A percentile compares a stretch with the other conserved stretches of the same genome.
These are phyloP conservation scores for Apamea epomidion DNA, from an alignment of 2,888 invertebrate genomes.

Conservation along the genomic window DNA sequence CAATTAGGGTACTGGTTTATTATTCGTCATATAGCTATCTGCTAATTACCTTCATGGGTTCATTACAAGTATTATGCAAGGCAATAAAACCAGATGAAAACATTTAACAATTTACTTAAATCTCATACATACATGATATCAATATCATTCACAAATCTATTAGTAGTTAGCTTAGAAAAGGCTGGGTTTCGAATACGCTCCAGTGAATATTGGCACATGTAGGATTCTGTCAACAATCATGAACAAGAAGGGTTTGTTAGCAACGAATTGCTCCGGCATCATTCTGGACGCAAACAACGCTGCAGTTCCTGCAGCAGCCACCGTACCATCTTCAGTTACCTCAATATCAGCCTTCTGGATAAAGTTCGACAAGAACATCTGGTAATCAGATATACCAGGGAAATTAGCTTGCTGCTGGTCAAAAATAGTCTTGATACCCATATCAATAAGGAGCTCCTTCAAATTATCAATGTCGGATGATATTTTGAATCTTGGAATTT, in stretches of 20 bases:
- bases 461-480: slow-evolving; percentile 84
- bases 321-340: slow-evolving; percentile 83
- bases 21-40: neutral
- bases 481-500: slow-evolving; percentile 91
- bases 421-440: slow-evolving; percentile 82
- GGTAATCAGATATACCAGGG: slow-evolving; percentile 74
- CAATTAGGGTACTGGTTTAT: neutral
- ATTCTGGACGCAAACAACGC: slow-evolving; percentile 71
- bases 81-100: slow-evolving; percentile 12
- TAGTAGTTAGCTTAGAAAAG: slow-evolving; percentile 67
- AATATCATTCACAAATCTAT: neutral
- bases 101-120: slow-evolving; percentile 24
- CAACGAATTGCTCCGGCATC: slow-evolving; percentile 72
- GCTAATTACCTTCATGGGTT: neutral
- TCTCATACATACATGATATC: neutral
- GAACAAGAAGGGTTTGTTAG: slow-evolving; percentile 83
- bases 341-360: slow-evolving; percentile 85
- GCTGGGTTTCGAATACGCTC: slow-evolving; percentile 84
- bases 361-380: slow-evolving; percentile 78
- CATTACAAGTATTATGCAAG: neutral
- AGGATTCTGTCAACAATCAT: slow-evolving; percentile 82
- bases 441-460: slow-evolving; percentile 85
- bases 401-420: slow-evolving; percentile 75
- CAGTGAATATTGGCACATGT: slow-evolving; percentile 80
- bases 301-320: slow-evolving; percentile 74